phyloP scores from a whole-genome alignment of 2,888 invertebrate species.

The Mycalesis mineus region DNA sequence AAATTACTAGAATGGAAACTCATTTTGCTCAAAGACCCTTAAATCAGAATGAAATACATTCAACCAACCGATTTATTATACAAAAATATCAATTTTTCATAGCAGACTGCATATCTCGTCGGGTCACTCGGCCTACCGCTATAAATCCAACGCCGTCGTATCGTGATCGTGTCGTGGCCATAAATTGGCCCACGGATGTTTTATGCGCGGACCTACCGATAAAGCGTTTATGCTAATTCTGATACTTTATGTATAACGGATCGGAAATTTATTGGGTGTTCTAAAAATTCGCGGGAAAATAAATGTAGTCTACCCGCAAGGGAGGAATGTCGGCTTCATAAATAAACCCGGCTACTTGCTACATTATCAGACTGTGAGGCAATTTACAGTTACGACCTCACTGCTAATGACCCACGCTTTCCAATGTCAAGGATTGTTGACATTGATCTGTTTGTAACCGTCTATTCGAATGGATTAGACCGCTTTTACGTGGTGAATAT shows the following conservation, averaged over 20 bases:
- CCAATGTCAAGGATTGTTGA: no score
- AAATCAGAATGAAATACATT: conserved; percentile 1
- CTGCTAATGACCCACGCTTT: neutral
- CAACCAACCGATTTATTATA: conserved; percentile 13
- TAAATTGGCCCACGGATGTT: conserved; percentile 31
- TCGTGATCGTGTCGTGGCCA: conserved; percentile 36
- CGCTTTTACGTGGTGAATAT: no score
- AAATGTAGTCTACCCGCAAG: conserved; percentile 12
- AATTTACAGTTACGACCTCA: neutral
- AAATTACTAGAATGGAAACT: neutral
- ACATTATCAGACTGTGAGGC: neutral
- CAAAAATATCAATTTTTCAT: conserved; percentile 26
- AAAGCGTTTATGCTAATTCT: conserved; percentile 52
- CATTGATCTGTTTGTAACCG: no score
- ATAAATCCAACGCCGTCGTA: conserved; percentile 35
- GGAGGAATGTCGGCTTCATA: conserved; percentile 8
- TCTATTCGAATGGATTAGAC: no score
- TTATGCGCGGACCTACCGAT: conserved; percentile 38
- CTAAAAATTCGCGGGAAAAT: conserved; percentile 29
- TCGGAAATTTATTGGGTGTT: conserved; percentile 41
- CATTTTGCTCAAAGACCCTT: neutral
- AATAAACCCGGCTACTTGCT: neutral
- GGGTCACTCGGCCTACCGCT: conserved; percentile 26
- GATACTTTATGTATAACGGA: conserved; percentile 46
- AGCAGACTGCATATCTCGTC: conserved; percentile 20